These are phyloP conservation scores for Drosophila prolongata DNA, from an alignment of 2,888 invertebrate species.

Conservation along the genomic window DNA sequence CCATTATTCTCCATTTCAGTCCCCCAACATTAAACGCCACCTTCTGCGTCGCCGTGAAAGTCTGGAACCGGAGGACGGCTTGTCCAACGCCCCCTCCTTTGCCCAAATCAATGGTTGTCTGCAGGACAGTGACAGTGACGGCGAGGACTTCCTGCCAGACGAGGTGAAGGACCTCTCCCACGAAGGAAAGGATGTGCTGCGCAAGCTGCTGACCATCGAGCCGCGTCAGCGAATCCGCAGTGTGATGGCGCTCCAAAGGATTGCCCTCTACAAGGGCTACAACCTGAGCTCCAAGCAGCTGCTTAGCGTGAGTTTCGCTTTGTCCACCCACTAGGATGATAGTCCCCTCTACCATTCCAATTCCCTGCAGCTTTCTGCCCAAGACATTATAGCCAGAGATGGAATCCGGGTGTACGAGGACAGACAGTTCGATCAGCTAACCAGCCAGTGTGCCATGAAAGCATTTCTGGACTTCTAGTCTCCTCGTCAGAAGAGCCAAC, in stretches of 20 bases:
- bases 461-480: conserved; percentile 63
- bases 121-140: conserved; percentile 27
- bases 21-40: conserved; percentile 64
- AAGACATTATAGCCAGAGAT: conserved; percentile 66
- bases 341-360: not conserved
- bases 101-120: conserved; percentile 50
- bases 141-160: conserved; percentile 64
- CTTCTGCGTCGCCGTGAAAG: conserved; percentile 39
- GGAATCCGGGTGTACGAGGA: conserved; percentile 54
- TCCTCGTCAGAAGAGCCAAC: not conserved
- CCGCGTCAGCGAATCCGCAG: conserved; percentile 78
- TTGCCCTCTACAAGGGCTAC: conserved; percentile 80
- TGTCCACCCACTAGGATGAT: not conserved
- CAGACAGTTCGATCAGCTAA: conserved; percentile 24
- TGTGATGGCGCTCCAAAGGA: conserved; percentile 77
- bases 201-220: conserved; percentile 72
- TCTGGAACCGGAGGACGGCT: conserved; percentile 10
- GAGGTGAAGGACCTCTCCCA: conserved; percentile 64
- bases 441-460: conserved; percentile 47
- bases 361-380: conserved; percentile 57
- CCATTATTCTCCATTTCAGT: conserved; percentile 38
- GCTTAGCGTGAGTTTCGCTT: conserved; percentile 60
- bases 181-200: conserved; percentile 77
- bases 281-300: conserved; percentile 71
- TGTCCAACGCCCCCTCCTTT: conserved; percentile 50